Evolutionary conservation across 2,888 invertebrate genomes (phyloP), one percentile per base, ranked within the genome.

Genomic region (Xestia xanthographa): DNA sequence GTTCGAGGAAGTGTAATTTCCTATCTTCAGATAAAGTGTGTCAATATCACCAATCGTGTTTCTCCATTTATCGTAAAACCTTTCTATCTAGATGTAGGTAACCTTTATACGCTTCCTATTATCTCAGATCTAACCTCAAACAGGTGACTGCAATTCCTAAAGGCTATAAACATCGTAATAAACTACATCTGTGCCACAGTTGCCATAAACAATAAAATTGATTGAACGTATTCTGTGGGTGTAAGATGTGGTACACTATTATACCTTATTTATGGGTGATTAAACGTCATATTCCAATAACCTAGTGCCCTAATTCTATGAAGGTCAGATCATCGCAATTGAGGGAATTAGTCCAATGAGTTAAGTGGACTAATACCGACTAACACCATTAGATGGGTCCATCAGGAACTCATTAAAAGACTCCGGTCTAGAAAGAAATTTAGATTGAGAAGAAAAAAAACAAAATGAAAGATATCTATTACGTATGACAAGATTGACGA

Each of bases 181-280:
- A 62, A 73, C 66, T 5, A 48, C 77, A 77, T 58, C 41, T 72
- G 56, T 67, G 62, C 29, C 66, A 48, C n/a, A 81, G 72, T 63
- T 53, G 67, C 53, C 41, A 82, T 77, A 72, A 68, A 68, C 41
- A 77, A 77, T 41, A 9, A 63, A 63, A 41, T 67, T 56, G 45
- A 76, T 81, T 72, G 58, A 68, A 77, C 58, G 50, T 53, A 62
- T 68, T n/a, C 38, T 22, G 77, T 82, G 82, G 77, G 82, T 53
- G 81, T 66, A 20, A 17, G 60, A 69, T 69, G 81, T 75, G 75
- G 68, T 66, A 60, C 53, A 48, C 22, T 58, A 53, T 80, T 58
- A 65, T 79, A 53, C 22, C 22, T 48, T 53, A 48, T 45, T 34
- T 53, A 60, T 65, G 45, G 53, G 22, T 22, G 29, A 48, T 34